Percentiles rank a stretch among this genome's conserved stretches.
Evolutionary conservation across 2,888 invertebrate species (phyloP).

Genomic region (Harpagoxenus sublaevis): DNA sequence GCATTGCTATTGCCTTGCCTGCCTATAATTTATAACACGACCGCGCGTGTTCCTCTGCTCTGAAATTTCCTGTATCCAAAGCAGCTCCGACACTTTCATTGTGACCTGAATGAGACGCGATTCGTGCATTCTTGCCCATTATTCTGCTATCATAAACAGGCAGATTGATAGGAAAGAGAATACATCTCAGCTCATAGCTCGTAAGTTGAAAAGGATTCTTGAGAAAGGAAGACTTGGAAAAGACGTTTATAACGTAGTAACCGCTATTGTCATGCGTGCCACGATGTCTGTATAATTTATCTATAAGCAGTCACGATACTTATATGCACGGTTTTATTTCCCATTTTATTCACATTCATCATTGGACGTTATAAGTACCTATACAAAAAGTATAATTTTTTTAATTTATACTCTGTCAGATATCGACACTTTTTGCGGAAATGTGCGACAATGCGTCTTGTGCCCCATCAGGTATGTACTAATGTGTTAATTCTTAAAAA

Average conservation of each 20-base stretch:
- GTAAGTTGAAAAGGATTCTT: not conserved
- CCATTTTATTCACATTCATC: not conserved
- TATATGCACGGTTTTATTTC: not conserved
- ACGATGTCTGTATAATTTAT: not conserved
- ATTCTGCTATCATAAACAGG: not conserved
- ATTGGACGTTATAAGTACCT: not conserved
- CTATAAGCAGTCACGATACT: not conserved
- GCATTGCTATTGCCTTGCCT: not conserved
- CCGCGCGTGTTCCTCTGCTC: slow-evolving; percentile 2
- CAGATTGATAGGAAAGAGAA: not conserved
- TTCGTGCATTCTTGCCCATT: not conserved
- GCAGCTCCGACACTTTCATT: slow-evolving; percentile 29
- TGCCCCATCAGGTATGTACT: too few relatives aligned
- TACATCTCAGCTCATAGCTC: not conserved
- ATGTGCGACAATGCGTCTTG: not conserved
- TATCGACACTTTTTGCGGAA: not conserved
- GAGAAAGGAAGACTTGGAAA: not conserved
- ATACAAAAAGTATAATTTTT: not conserved
- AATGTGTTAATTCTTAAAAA: not conserved
- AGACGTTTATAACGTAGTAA: not conserved
- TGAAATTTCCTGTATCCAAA: slow-evolving; percentile 28
- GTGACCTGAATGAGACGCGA: not conserved
- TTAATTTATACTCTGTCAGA: not conserved
- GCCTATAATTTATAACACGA: slow-evolving; percentile 49
- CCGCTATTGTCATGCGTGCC: not conserved